A percentile compares a stretch with the other conserved stretches of the same genome.
Conservation (phyloP, 1,140 invertebrate genomes). For the Holotrichia oblita region DNA sequence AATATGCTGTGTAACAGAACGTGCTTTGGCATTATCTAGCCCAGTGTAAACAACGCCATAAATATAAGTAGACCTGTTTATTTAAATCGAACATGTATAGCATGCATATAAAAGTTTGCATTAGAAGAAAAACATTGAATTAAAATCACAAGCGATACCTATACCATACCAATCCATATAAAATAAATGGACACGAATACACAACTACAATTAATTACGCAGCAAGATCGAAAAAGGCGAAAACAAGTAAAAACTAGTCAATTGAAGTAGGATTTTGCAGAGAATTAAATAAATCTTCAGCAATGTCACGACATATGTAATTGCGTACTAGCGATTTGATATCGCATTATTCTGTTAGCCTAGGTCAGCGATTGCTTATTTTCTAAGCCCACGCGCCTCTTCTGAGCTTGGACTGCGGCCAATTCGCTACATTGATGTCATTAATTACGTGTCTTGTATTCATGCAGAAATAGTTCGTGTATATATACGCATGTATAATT, state of each 20-base stretch:
- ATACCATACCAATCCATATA: not conserved
- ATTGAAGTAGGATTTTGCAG: constrained; percentile 5
- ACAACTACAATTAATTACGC: constrained; percentile 29
- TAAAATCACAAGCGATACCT: not conserved
- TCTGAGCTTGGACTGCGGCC: constrained; percentile 32
- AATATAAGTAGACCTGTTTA: not conserved
- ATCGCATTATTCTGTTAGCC: constrained; percentile 38
- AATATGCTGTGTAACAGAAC: too few relatives aligned
- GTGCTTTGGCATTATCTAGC: too few relatives aligned
- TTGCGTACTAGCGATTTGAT: constrained; percentile 17
- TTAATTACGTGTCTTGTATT: constrained; percentile 38
- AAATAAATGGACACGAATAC: not conserved
- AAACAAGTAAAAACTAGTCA: constrained; percentile 19
- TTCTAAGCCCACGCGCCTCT: constrained; percentile 36
- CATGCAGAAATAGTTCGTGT: constrained; percentile 23
- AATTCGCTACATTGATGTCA: constrained; percentile 36
- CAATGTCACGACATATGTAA: constrained; percentile 37
- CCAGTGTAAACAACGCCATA: not conserved
- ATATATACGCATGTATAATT: not conserved
- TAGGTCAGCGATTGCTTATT: constrained; percentile 39
- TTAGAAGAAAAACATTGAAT: not conserved
- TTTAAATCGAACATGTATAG: not conserved
- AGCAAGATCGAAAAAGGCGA: constrained; percentile 29
- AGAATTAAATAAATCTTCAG: constrained; percentile 34
- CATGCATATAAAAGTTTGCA: not conserved